Evolutionary conservation across 2,797 vertebrate genomes (phyloP).

Genomic region (Hoplostethus atlanticus): DNA sequence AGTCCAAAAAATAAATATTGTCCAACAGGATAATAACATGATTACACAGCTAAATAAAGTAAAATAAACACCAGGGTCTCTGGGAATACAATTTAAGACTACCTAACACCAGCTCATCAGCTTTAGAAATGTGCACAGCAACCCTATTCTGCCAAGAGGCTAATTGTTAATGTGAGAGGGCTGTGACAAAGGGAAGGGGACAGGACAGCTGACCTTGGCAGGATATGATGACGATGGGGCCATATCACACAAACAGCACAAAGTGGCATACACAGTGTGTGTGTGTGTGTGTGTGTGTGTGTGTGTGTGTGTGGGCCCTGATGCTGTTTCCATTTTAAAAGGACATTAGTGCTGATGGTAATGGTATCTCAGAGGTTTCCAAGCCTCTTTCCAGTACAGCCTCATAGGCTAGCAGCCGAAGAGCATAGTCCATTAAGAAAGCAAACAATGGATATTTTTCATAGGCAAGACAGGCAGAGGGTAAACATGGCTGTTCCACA

Average conservation of each 20-base stretch:
- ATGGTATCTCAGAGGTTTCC: constrained; percentile 80
- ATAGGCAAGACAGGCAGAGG: constrained; percentile 35
- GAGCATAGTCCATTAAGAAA: constrained; percentile 83
- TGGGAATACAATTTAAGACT: background rate
- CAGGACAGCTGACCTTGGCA: constrained; percentile 64
- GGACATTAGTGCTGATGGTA: constrained; percentile 83
- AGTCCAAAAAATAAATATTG: constrained; percentile 14
- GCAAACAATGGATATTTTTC: constrained; percentile 79
- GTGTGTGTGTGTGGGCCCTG: constrained; percentile 54
- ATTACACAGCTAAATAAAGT: constrained; percentile 21
- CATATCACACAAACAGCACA: constrained; percentile 54
- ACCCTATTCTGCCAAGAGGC: constrained; percentile 38
- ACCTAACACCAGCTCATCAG: background rate
- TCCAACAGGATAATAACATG: constrained; percentile 12
- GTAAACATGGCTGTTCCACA: constrained; percentile 44
- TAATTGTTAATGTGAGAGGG: constrained; percentile 40
- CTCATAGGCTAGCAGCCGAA: constrained; percentile 52
- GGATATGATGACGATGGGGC: constrained; percentile 58
- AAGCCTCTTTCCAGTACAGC: constrained; percentile 66
- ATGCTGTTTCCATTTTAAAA: constrained; percentile 85
- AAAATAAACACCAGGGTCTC: background rate
- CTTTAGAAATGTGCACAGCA: background rate
- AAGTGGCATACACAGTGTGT: constrained; percentile 44
- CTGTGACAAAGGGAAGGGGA: constrained; percentile 39
- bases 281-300: constrained; percentile 24